Evolutionary conservation across 2,797 vertebrate genomes (phyloP).

Genomic region (Centropyge bicolor): DNA sequence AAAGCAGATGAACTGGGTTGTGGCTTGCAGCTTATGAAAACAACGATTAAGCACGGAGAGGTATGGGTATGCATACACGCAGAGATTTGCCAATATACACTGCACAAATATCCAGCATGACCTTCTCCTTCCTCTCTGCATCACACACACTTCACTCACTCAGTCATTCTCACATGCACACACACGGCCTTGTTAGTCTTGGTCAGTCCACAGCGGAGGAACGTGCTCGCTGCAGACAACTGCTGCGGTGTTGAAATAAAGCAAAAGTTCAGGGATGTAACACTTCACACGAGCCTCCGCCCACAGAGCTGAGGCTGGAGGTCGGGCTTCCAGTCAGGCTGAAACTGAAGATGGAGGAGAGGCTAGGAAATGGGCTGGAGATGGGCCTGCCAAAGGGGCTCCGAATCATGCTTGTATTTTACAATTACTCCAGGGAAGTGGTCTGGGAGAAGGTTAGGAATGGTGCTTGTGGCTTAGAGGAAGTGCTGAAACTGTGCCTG

Average conservation of each 20-base stretch:
- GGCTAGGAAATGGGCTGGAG: slow-evolving; percentile 43
- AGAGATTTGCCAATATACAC: slow-evolving; percentile 48
- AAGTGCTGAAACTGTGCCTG: slow-evolving; percentile 51
- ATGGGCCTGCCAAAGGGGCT: slow-evolving; percentile 20
- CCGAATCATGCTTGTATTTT: slow-evolving; percentile 51
- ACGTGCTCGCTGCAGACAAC: slow-evolving; percentile 38
- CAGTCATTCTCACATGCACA: slow-evolving; percentile 37
- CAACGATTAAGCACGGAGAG: slow-evolving; percentile 55
- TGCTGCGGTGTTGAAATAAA: slow-evolving; percentile 57
- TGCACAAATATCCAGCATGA: slow-evolving; percentile 49
- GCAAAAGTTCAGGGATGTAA: slow-evolving; percentile 52
- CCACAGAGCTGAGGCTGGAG: slow-evolving; percentile 49
- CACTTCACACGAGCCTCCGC: slow-evolving; percentile 46
- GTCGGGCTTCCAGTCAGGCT: slow-evolving; percentile 64
- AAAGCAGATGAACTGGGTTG: slow-evolving; percentile 47
- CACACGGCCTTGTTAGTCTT: slow-evolving; percentile 58
- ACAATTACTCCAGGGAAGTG: slow-evolving; percentile 64
- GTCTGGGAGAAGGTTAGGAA: slow-evolving; percentile 56
- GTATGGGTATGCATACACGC: slow-evolving; percentile 29
- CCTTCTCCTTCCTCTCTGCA: slow-evolving; percentile 37
- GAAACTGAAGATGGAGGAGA: slow-evolving; percentile 55
- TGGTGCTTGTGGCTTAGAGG: slow-evolving; percentile 51
- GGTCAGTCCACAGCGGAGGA: slow-evolving; percentile 56
- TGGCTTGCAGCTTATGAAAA: slow-evolving; percentile 69
- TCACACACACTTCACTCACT: slow-evolving; percentile 57